Evolutionary conservation across 2,797 vertebrate species (phyloP).

Genomic region (Hybognathus amarus): DNA sequence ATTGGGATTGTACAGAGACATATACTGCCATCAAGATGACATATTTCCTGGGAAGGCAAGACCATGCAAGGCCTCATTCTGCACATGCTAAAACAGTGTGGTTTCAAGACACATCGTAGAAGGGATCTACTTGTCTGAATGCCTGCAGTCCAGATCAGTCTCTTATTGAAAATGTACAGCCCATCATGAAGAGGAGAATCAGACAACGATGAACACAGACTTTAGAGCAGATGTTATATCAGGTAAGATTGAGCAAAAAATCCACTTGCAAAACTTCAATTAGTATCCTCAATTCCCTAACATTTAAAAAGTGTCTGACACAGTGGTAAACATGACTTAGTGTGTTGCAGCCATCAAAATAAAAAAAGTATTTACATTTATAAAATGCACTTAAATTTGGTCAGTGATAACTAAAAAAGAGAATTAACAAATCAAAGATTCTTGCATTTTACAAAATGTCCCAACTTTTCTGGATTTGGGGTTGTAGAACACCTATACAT

Average conservation of each 20-base stretch:
- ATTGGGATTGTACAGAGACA: background rate
- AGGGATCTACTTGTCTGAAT: background rate
- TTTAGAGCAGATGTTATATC: background rate
- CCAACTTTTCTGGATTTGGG: background rate
- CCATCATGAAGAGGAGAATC: background rate
- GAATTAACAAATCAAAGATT: background rate
- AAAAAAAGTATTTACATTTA: background rate
- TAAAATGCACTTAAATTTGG: background rate
- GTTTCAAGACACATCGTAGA: background rate
- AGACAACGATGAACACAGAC: background rate
- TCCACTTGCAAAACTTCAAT: background rate
- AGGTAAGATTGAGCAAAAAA: background rate
- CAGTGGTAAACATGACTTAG: background rate
- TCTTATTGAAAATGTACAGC: background rate
- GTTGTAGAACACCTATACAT: conserved; percentile 40
- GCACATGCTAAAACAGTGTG: background rate
- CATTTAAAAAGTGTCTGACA: background rate
- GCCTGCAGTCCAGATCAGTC: background rate
- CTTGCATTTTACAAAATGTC: background rate
- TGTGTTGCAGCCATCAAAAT: background rate
- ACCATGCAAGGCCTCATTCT: background rate
- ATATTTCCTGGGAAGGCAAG: background rate
- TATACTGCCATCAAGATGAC: background rate
- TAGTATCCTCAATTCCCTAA: background rate
- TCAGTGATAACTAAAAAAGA: background rate